Base-by-base conservation (phyloP, 2,888 invertebrate species). In the Didymodactylos carnosus region DNA sequence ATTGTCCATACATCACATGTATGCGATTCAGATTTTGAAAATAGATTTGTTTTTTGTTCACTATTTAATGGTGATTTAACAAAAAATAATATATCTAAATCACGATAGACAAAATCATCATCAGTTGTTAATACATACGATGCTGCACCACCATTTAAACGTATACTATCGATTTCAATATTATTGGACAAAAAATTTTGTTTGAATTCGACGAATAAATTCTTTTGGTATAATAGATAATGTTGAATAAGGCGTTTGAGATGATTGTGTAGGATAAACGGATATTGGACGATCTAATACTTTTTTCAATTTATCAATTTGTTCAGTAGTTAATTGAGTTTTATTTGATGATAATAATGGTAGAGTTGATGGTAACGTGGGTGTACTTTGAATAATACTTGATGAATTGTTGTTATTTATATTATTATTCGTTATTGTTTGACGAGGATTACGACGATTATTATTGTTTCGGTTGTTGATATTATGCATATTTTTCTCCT, bases 131-230 rank as follows among this genome's bases (percentile, higher is more conserved):
- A 87, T 78, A 95, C 92, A 86, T 94, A 91, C 79, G 91, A 91
- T 77, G 98, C 98, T 72, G 94, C 94, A 76, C 97, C 97, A 39
- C 98, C 98, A 85, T 98, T 98, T 80, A 97, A 87, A 76, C 94
- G 89, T 80, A 95, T 92, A 85, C 94, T 94, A 78, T 82, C 79
- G 29, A 86, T 82, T 72, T 86, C 87, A 72, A 88, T 86, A n/a
- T 72, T 89, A 88, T 78, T 91, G 89, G 14, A 88, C 88, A 83
- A 90, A 90, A 78, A 97, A 86, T 62, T 62, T 62, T 6, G 11
- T 19, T 29, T 35, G 13, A 35, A 62, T 6, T 4, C 11, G 4
- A 8, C 35, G 62, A 35, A 98, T 93, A 81, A 98, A 88, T 84
- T 95, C 93, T 80, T 92, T 89, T 80, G 98, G 88, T 76, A 91